A percentile compares a stretch with the other conserved stretches of the same genome.
These are phyloP conservation scores for Apodemia hepburni DNA, from an alignment of 2,888 invertebrate genomes.

Conservation along the genomic window DNA sequence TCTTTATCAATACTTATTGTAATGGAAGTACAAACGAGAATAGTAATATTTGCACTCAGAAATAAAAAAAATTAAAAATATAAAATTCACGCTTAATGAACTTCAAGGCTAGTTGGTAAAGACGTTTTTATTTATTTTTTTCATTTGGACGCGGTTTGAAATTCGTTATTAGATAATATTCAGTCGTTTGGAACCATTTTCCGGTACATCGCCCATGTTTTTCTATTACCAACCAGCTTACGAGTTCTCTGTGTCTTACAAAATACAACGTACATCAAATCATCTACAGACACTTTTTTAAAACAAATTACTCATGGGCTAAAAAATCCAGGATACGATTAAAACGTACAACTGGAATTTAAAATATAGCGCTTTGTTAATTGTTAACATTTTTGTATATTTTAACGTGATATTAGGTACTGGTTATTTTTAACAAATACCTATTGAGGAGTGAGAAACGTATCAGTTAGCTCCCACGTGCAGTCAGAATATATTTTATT, in stretches of 20 bases:
- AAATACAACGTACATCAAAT: neutral
- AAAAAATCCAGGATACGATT: neutral
- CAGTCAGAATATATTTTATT: neutral
- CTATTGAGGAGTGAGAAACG: neutral
- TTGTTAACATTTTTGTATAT: neutral
- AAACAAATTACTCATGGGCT: neutral
- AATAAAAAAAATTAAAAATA: neutral
- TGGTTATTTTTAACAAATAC: neutral
- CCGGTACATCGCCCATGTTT: constrained; percentile 14
- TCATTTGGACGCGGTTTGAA: neutral
- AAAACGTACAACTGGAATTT: neutral
- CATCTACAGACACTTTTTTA: constrained; percentile 5
- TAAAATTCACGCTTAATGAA: constrained; percentile 15
- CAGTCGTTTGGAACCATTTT: constrained; percentile 12
- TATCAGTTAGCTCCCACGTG: neutral
- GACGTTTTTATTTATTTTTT: neutral
- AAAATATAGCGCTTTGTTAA: neutral
- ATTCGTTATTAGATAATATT: constrained; percentile 3
- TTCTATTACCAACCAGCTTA: constrained; percentile 7
- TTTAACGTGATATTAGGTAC: neutral
- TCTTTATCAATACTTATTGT: neutral
- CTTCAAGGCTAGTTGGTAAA: constrained; percentile 12
- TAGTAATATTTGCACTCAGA: constrained; percentile 9
- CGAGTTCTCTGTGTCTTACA: constrained; percentile 7
- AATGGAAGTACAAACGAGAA: neutral